phyloP scores from a whole-genome alignment of 2,113 vertebrate species.

The Microcebus jonahi region DNA sequence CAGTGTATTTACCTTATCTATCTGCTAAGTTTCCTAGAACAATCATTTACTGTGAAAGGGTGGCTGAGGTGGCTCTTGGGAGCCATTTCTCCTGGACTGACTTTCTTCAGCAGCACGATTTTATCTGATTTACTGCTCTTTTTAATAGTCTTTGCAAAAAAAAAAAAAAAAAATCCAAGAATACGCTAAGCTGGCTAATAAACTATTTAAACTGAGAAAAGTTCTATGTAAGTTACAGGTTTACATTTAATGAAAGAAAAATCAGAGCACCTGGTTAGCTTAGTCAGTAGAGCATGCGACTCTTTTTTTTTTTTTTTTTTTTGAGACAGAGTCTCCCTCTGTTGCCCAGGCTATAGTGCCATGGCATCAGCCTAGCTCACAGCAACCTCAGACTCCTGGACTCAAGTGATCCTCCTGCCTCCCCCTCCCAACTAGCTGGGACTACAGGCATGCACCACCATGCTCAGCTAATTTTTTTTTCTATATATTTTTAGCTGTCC shows the following conservation, averaged over 20 bases:
- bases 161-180: slow-evolving; percentile 14
- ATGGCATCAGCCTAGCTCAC: no score
- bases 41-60: neutral
- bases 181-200: neutral
- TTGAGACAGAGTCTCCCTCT: no score
- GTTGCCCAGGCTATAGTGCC: no score
- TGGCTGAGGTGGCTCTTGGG: neutral
- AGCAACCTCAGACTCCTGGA: no score
- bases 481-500: no score
- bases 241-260: slow-evolving; percentile 28
- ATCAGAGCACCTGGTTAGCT: neutral
- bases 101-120: neutral
- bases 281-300: no score
- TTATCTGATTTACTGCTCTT: neutral
- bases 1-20: neutral
- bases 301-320: neutral
- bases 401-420: no score
- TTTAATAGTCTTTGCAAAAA: slow-evolving; percentile 5
- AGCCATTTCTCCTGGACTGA: neutral
- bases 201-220: neutral
- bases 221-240: neutral
- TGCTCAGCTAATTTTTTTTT: no score
- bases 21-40: neutral
- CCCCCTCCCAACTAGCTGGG: no score
- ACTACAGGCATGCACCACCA: no score